Conservation (phyloP, 2,888 invertebrate species). For the Pegoplata infirma region DNA sequence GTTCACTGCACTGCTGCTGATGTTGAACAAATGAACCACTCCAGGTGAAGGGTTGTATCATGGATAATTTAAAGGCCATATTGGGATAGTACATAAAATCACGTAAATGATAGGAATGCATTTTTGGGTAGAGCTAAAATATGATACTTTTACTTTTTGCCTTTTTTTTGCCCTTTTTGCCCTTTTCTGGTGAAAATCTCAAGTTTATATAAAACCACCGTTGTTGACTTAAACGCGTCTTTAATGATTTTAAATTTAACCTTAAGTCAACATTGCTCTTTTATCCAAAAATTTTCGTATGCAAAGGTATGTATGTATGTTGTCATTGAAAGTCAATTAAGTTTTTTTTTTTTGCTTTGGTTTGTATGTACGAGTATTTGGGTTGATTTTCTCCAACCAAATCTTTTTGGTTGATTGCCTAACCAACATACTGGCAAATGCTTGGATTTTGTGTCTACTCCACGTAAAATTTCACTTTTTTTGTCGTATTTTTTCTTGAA, state of each 20-base stretch:
- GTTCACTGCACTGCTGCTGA: background rate
- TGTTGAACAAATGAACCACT: conserved; percentile 28
- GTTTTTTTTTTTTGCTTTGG: too few species aligned
- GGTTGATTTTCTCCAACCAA: background rate
- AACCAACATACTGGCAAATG: background rate
- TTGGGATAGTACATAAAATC: conserved; percentile 71
- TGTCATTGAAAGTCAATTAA: conserved; percentile 28
- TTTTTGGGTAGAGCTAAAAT: too few species aligned
- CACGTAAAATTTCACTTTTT: background rate
- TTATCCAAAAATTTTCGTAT: conserved; percentile 26
- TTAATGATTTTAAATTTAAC: conserved; percentile 1
- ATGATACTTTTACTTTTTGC: background rate
- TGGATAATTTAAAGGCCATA: conserved; percentile 65
- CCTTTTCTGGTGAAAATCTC: background rate
- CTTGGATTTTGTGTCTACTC: background rate
- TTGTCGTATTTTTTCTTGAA: background rate
- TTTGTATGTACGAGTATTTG: background rate
- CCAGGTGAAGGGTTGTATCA: conserved; percentile 66
- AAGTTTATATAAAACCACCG: background rate
- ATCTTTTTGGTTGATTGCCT: conserved; percentile 8
- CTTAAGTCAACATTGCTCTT: conserved; percentile 19
- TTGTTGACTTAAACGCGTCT: background rate
- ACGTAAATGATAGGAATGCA: conserved; percentile 55
- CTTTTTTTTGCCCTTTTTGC: background rate
- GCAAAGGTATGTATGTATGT: too few species aligned